Evolutionary conservation across 2,888 invertebrate genomes (phyloP).

Genomic region (Achlya flavicornis): DNA sequence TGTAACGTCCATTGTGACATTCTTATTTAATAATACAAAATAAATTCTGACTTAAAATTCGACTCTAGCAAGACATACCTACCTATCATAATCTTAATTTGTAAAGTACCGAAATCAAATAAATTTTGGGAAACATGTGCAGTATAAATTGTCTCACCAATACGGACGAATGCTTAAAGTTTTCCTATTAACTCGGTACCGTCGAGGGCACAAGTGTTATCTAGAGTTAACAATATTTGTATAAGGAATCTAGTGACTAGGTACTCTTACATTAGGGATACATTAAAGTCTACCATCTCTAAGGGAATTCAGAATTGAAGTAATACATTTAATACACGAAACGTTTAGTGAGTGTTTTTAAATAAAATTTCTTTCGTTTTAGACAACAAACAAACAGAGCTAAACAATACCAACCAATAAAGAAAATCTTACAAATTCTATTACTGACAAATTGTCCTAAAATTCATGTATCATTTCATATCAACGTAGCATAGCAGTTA

Average conservation of each 20-base stretch:
- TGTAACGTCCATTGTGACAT: neutral
- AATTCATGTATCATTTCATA: neutral
- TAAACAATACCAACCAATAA: neutral
- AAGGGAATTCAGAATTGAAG: no score
- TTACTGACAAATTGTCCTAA: neutral
- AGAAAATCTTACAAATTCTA: neutral
- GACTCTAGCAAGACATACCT: neutral
- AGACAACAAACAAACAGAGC: neutral
- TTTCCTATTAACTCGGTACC: constrained; percentile 32
- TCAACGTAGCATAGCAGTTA: neutral
- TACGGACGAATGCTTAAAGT: constrained; percentile 30
- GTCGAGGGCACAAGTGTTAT: constrained; percentile 16
- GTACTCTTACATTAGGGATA: no score
- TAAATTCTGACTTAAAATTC: neutral
- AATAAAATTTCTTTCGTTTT: no score
- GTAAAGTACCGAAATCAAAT: constrained; percentile 19
- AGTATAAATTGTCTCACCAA: constrained; percentile 27
- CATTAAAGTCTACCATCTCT: no score
- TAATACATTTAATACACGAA: no score
- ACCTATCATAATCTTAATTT: neutral
- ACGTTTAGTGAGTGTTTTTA: no score
- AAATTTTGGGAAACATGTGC: constrained; percentile 22
- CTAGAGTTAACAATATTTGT: constrained; percentile 5
- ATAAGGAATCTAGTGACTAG: neutral
- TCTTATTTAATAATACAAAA: neutral